phyloP scores from a whole-genome alignment of 2,797 vertebrate genomes.

The Dendrocincla tyrannina region DNA sequence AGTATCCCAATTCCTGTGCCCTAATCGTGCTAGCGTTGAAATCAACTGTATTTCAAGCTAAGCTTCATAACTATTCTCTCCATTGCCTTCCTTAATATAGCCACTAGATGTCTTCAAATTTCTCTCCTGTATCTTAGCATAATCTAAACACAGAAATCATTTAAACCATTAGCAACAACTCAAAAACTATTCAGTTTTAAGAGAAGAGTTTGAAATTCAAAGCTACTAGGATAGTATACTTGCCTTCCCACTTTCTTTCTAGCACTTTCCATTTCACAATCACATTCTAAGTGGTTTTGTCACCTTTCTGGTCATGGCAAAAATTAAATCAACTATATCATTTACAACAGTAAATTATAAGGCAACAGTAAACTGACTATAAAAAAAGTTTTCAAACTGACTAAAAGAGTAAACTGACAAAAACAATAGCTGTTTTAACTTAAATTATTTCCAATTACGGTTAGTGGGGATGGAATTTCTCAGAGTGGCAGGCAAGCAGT shows the following conservation, averaged over 20 bases:
- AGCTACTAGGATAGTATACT: neutral
- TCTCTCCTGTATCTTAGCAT: neutral
- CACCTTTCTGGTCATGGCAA: neutral
- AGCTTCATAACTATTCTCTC: neutral
- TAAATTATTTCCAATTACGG: neutral
- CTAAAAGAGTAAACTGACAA: neutral
- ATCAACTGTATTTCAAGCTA: neutral
- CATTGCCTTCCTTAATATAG: neutral
- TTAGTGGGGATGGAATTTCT: neutral
- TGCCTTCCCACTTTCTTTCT: neutral
- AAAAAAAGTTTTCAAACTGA: neutral
- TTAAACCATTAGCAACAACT: neutral
- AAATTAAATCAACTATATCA: neutral
- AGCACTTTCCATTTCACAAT: neutral
- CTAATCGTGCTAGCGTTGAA: neutral
- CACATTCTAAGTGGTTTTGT: neutral
- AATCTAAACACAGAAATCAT: neutral
- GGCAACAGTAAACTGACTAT: neutral
- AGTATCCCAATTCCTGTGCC: neutral
- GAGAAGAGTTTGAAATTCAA: neutral
- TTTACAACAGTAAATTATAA: too few species aligned
- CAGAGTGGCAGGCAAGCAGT: neutral
- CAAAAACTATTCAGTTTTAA: neutral
- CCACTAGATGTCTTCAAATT: conserved; percentile 47
- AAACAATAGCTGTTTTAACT: neutral